These are phyloP conservation scores for Ochlodes sylvanus DNA, from an alignment of 2,888 invertebrate genomes.

Conservation along the genomic window DNA sequence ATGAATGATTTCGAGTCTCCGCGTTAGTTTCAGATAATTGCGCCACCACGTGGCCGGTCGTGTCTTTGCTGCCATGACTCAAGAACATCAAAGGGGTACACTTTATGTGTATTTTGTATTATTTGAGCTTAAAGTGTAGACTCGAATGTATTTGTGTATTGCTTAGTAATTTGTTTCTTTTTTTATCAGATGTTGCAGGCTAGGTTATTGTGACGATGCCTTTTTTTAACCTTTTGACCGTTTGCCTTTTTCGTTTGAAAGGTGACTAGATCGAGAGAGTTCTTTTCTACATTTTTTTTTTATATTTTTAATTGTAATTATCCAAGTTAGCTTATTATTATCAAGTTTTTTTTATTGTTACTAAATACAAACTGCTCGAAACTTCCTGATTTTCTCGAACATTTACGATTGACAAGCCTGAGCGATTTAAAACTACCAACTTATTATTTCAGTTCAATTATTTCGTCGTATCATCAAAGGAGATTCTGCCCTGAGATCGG, in stretches of 20 bases:
- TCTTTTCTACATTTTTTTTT: no score
- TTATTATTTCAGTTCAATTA: not conserved
- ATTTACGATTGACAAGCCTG: not conserved
- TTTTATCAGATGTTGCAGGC: not conserved
- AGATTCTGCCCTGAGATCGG: not conserved
- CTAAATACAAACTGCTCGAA: not conserved
- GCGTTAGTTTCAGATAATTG: conserved; percentile 31
- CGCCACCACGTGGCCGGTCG: conserved; percentile 12
- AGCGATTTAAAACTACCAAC: not conserved
- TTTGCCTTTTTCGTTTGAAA: no score
- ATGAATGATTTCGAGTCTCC: conserved; percentile 21
- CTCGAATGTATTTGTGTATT: not conserved
- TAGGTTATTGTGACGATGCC: not conserved
- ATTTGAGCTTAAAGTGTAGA: not conserved
- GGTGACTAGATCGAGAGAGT: no score
- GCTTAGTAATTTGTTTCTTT: not conserved
- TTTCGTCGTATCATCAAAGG: not conserved
- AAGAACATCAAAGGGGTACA: conserved; percentile 42
- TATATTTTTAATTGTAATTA: no score
- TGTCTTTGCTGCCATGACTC: conserved; percentile 33
- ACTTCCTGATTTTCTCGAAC: not conserved
- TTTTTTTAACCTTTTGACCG: no score
- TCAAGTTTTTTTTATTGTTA: no score
- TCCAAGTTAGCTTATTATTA: no score
- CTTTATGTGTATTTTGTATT: not conserved